A percentile compares a stretch with the other conserved stretches of the same genome.
Conservation (phyloP, 1,140 invertebrate species). For the Chironomus tepperi region DNA sequence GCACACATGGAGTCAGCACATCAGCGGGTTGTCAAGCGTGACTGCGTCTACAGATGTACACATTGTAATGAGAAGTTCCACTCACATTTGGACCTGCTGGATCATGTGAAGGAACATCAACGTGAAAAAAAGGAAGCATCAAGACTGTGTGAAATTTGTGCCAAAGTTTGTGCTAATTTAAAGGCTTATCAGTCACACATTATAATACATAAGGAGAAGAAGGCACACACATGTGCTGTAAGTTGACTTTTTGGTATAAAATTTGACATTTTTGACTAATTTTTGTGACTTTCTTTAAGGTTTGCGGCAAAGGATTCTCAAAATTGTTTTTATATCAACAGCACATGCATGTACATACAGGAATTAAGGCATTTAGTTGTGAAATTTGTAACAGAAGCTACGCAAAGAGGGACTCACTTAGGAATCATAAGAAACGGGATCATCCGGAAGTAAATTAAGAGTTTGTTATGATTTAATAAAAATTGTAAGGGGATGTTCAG, state of each 20-base stretch:
- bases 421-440: background rate
- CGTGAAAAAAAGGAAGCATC: background rate
- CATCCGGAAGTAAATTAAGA: background rate
- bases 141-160: slow-evolving; percentile 15
- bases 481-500: too few relatives aligned
- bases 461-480: too few relatives aligned
- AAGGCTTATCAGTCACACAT: slow-evolving; percentile 19
- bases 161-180: background rate
- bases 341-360: slow-evolving; percentile 1
- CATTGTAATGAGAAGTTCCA: background rate
- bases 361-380: background rate
- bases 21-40: background rate
- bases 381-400: background rate
- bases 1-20: background rate
- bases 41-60: background rate
- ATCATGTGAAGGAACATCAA: slow-evolving; percentile 2
- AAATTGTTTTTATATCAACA: background rate
- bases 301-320: background rate
- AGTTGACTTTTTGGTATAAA: background rate
- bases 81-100: background rate
- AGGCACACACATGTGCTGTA: background rate
- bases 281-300: background rate
- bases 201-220: background rate
- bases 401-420: background rate
- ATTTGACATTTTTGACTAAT: too few relatives aligned